These are phyloP conservation scores for Chelon labrosus DNA, from an alignment of 2,797 vertebrate genomes.

Conservation along the genomic window DNA sequence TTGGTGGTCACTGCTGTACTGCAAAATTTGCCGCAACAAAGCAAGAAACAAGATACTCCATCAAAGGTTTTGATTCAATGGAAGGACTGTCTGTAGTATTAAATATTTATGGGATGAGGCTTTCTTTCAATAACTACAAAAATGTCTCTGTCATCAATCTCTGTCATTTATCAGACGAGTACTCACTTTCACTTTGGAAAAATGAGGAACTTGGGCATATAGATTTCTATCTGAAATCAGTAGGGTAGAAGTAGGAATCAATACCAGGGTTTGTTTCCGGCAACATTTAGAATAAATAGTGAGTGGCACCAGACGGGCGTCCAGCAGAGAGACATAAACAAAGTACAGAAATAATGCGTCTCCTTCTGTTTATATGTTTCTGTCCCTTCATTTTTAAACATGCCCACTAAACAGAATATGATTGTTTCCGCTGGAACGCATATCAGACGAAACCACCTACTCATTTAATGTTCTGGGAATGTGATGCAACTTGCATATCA, in stretches of 20 bases:
- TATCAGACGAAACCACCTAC: constrained; percentile 13
- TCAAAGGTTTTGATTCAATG: constrained; percentile 70
- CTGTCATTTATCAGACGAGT: constrained; percentile 67
- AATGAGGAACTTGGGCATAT: constrained; percentile 75
- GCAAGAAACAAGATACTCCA: constrained; percentile 62
- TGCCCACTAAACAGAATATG: constrained; percentile 37
- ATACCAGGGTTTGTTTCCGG: constrained; percentile 68
- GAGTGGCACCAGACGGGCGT: constrained; percentile 59
- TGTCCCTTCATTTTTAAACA: constrained; percentile 37
- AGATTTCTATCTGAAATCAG: constrained; percentile 82
- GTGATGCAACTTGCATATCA: constrained; percentile 5
- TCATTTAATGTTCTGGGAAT: constrained; percentile 25
- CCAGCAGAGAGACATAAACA: constrained; percentile 48
- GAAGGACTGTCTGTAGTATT: constrained; percentile 63
- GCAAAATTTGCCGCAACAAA: constrained; percentile 56
- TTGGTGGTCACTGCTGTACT: constrained; percentile 34
- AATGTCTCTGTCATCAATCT: constrained; percentile 75
- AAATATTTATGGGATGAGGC: constrained; percentile 77
- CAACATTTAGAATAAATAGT: constrained; percentile 58
- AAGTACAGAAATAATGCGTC: constrained; percentile 50
- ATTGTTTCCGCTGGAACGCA: constrained; percentile 10
- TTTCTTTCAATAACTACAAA: constrained; percentile 75
- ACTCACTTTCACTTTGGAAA: constrained; percentile 72
- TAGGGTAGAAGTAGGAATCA: constrained; percentile 74
- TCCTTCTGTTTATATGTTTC: constrained; percentile 47